A percentile compares a stretch with the other conserved stretches of the same genome.
These are phyloP conservation scores for Nudaria mundana DNA, from an alignment of 2,888 invertebrate genomes.

Conservation along the genomic window DNA sequence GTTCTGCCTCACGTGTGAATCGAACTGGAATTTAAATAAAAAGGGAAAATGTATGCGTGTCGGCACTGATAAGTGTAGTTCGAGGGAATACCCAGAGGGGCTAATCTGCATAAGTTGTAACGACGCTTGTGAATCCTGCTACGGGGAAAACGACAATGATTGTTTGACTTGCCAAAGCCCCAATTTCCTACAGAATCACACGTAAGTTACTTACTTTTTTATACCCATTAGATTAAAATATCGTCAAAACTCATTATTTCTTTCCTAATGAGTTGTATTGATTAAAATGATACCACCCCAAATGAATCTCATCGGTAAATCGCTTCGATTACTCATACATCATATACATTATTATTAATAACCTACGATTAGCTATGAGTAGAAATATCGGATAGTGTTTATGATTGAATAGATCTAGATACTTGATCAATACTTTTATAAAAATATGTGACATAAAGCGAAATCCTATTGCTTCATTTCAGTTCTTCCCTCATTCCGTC, in stretches of 20 bases:
- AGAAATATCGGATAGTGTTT: too few relatives aligned
- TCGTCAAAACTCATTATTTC: background rate
- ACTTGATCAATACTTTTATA: too few relatives aligned
- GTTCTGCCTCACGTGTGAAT: slow-evolving; percentile 87
- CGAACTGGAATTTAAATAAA: slow-evolving; percentile 88
- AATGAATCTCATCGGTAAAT: background rate
- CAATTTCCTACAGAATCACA: slow-evolving; percentile 84
- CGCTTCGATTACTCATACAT: background rate
- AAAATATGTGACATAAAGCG: too few relatives aligned
- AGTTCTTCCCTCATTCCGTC: too few relatives aligned
- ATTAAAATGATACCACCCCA: too few relatives aligned
- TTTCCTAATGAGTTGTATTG: too few relatives aligned
- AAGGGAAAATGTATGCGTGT: slow-evolving; percentile 87
- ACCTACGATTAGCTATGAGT: too few relatives aligned
- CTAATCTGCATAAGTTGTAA: slow-evolving; percentile 88
- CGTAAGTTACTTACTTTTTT: too few relatives aligned
- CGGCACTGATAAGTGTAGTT: slow-evolving; percentile 85
- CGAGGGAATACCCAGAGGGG: slow-evolving; percentile 82
- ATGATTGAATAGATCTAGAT: too few relatives aligned
- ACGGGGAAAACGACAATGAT: slow-evolving; percentile 86
- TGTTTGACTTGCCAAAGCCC: slow-evolving; percentile 89
- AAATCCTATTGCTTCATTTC: too few relatives aligned
- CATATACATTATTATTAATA: too few relatives aligned
- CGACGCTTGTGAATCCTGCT: slow-evolving; percentile 90
- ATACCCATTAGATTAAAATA: too few relatives aligned